Evolutionary conservation across 2,888 invertebrate species (phyloP).

Genomic region (Geotrupes spiniger): DNA sequence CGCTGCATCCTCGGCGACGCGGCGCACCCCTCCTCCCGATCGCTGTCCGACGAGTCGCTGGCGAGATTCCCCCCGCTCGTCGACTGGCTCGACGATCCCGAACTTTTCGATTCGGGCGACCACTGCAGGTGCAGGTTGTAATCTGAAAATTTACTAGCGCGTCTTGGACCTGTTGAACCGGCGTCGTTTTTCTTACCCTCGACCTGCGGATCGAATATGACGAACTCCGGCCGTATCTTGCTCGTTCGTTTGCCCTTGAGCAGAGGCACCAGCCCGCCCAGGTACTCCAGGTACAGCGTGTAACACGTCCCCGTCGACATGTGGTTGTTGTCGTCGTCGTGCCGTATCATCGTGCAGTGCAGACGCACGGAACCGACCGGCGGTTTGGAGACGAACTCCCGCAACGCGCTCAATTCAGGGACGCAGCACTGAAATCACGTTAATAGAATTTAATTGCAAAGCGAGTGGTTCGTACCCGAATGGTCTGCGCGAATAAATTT

Average conservation of each 20-base stretch:
- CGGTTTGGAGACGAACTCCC: constrained; percentile 92
- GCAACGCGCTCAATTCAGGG: constrained; percentile 81
- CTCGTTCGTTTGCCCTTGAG: constrained; percentile 94
- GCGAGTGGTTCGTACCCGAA: constrained; percentile 65
- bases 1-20: constrained; percentile 81
- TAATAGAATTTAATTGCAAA: constrained; percentile 10
- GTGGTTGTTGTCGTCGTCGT: constrained; percentile 75
- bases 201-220: constrained; percentile 90
- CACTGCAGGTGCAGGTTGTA: constrained; percentile 40
- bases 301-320: constrained; percentile 71
- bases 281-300: constrained; percentile 88
- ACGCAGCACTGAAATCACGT: constrained; percentile 82
- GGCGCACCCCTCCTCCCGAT: constrained; percentile 67
- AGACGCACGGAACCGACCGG: constrained; percentile 81
- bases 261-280: constrained; percentile 94
- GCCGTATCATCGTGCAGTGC: constrained; percentile 96
- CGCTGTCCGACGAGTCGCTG: constrained; percentile 66
- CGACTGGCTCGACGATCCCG: constrained; percentile 54
- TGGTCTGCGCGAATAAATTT: constrained; percentile 89
- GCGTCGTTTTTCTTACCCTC: constrained; percentile 56
- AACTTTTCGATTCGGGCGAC: constrained; percentile 55
- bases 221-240: constrained; percentile 96
- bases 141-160: constrained; percentile 32
- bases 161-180: not conserved
- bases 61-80: constrained; percentile 53